phyloP scores from a whole-genome alignment of 2,797 vertebrate genomes.

The Agapornis canus region DNA sequence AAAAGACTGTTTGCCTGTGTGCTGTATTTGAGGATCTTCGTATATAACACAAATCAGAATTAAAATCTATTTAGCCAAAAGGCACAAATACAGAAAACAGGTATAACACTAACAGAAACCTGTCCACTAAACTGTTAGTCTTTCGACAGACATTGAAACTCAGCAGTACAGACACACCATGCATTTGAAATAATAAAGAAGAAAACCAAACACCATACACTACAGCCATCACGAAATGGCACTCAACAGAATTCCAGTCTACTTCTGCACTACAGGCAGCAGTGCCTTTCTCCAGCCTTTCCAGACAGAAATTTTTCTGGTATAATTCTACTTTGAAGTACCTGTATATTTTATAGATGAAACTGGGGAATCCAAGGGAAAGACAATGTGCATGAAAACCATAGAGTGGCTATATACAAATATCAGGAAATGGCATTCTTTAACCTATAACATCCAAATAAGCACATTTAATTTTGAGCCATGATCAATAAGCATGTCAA shows the following conservation, averaged over 20 bases:
- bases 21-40: neutral
- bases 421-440: neutral
- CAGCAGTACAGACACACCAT: fast-evolving
- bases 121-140: neutral
- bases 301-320: neutral
- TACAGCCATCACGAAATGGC: neutral
- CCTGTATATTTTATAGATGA: neutral
- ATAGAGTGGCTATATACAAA: neutral
- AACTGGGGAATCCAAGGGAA: neutral
- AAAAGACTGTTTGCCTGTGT: neutral
- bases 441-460: neutral
- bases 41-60: neutral
- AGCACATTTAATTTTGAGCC: neutral
- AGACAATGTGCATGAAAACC: neutral
- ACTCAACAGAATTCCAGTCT: neutral
- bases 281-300: neutral
- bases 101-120: neutral
- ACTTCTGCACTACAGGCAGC: neutral
- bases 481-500: neutral
- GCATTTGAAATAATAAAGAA: neutral
- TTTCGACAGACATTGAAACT: neutral
- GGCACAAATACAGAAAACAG: neutral
- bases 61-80: neutral
- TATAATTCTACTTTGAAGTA: neutral
- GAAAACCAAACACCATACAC: neutral